Base-by-base conservation (phyloP, 2,113 vertebrate genomes). In the Tapirus terrestris region DNA sequence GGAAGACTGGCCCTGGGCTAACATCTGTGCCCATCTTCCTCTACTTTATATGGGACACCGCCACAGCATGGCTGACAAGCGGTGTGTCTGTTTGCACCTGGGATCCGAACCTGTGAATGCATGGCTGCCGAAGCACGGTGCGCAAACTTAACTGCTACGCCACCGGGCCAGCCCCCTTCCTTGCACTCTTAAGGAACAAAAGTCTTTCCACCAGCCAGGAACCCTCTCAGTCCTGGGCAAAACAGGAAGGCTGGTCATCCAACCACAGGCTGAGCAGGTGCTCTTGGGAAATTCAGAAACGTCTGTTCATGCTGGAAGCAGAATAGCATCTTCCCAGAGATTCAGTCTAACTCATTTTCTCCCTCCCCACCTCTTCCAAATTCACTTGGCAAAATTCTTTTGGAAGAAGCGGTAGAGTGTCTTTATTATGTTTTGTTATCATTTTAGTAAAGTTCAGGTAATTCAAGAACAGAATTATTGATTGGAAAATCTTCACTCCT, bases 301-400 rank as follows among this genome's bases (percentile, higher is more conserved):
- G n/a, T 2, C 14, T 5, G 45, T 36, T 29, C 68, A 1, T 0
- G 13, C 43, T 9, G 45, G 36, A 27, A 3, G 33, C 45, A 9
- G 45, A 31, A 14, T 0, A 0, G 4, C 0, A 1, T 16, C n/a
- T 16, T 4, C 23, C 43, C 58, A 17, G 90, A 45, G 27, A 3
- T 0, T 14, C 12, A 27, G 29, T 10, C 56, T 67, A 3, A 10
- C 27, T 45, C 9, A 0, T 9, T 36, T 36, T 3, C 51, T 33
- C 72, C 27, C 21, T 4, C 8, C 9, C 17, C 31, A 16, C 8
- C 43, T 25, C 31, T 16, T 14, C 84, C 84, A 60, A 36, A 45
- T 11, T 12, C 14, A 27, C 16, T 43, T 16, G 91, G 36, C 11
- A 29, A 65, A 48, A n/a, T 6, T 60, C 85, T 36, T 75, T 18